A percentile compares a stretch with the other conserved stretches of the same genome.
phyloP scores from a whole-genome alignment of 2,113 vertebrate genomes.

The Bettongia penicillata region DNA sequence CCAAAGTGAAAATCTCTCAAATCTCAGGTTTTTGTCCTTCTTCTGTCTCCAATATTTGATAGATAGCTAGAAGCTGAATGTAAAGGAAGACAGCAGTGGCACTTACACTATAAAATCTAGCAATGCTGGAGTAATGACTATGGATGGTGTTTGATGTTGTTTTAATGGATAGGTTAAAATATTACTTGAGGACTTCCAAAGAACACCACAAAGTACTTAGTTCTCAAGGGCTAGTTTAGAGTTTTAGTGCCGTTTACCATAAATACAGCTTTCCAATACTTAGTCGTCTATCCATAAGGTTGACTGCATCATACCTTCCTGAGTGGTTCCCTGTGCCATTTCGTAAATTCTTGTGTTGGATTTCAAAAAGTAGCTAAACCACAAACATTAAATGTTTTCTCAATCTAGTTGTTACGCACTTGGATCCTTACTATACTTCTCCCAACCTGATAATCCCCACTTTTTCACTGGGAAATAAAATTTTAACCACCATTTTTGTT shows the following conservation, averaged over 20 bases:
- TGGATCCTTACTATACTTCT: not conserved
- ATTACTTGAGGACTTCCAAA: conserved; percentile 13
- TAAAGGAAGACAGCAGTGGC: not conserved
- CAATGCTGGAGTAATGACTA: not conserved
- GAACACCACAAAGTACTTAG: conserved; percentile 20
- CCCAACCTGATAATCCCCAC: not conserved
- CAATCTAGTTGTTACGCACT: not conserved
- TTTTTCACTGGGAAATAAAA: not conserved
- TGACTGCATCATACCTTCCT: conserved; percentile 28
- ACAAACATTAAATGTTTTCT: not conserved
- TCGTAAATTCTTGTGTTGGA: not conserved
- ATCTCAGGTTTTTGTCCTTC: not conserved
- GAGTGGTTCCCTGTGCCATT: not conserved
- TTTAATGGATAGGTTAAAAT: not conserved
- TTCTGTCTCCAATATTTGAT: not conserved
- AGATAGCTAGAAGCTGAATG: not conserved
- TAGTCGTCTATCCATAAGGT: not conserved
- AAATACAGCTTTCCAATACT: conserved; percentile 55
- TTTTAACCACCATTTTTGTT: not conserved
- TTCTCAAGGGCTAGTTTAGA: conserved; percentile 40
- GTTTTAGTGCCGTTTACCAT: conserved; percentile 55
- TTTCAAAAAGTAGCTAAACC: not conserved
- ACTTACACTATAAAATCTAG: not conserved
- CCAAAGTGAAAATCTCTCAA: conserved; percentile 1
- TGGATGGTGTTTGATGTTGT: not conserved